These are phyloP conservation scores for Hippocampus barbouri DNA, from an alignment of 2,113 vertebrate genomes.

Conservation along the genomic window DNA sequence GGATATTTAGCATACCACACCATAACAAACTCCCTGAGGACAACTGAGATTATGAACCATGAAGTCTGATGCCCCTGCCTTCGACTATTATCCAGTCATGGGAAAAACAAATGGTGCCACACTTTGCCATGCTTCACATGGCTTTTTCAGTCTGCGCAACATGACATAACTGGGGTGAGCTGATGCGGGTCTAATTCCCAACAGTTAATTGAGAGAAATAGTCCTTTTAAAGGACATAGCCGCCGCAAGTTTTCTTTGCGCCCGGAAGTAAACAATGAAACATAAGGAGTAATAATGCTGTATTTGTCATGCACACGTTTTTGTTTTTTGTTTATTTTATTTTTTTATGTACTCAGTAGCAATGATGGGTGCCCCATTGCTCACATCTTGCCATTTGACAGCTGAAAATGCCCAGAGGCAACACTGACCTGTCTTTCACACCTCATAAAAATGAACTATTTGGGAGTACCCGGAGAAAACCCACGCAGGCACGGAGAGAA, in stretches of 20 bases:
- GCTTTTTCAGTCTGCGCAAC: slow-evolving; percentile 39
- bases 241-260: slow-evolving; percentile 39
- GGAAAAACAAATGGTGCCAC: slow-evolving; percentile 32
- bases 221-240: slow-evolving; percentile 37
- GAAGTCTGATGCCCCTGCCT: background rate
- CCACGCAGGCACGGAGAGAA: too few relatives aligned
- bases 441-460: background rate
- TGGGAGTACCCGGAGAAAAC: too few relatives aligned
- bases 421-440: background rate
- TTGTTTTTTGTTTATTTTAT: slow-evolving; percentile 12
- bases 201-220: slow-evolving; percentile 48
- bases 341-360: background rate
- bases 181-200: slow-evolving; percentile 62
- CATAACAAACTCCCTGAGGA: background rate
- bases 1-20: background rate
- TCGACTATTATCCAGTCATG: slow-evolving; percentile 15
- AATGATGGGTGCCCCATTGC: background rate
- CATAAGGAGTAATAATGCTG: slow-evolving; percentile 37
- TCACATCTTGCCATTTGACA: background rate
- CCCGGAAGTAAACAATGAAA: slow-evolving; percentile 45
- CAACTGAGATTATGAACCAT: background rate
- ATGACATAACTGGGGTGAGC: slow-evolving; percentile 56
- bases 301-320: slow-evolving; percentile 28
- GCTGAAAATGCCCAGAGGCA: background rate
- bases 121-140: slow-evolving; percentile 18